phyloP scores from a whole-genome alignment of 2,797 vertebrate species.

The Oreochromis mossambicus region DNA sequence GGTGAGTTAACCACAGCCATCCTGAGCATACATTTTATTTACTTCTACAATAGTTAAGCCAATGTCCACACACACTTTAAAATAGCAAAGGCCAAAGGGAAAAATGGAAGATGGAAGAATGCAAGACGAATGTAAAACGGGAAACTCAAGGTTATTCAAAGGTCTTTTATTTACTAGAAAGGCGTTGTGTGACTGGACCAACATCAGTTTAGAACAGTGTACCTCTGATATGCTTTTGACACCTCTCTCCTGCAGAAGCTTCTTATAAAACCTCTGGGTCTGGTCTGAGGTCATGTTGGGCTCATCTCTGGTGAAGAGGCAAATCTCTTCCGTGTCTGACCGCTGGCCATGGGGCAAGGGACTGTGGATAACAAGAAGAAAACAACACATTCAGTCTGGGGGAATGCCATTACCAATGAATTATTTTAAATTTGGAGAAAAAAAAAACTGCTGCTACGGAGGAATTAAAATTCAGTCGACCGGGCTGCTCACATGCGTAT shows the following conservation, averaged over 20 bases:
- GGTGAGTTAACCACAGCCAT: neutral
- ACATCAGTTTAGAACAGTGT: accelerated
- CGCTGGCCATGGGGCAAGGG: constrained; percentile 83
- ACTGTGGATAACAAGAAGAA: constrained; percentile 53
- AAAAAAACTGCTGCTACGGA: neutral
- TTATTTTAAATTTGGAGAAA: neutral
- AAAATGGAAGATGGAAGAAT: neutral
- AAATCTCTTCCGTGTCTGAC: constrained; percentile 81
- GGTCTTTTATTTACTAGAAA: too few relatives aligned
- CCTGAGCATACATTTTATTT: neutral
- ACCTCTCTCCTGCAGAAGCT: constrained; percentile 78
- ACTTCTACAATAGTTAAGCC: neutral
- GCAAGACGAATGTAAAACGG: too few relatives aligned
- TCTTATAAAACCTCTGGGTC: constrained; percentile 85
- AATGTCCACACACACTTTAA: neutral
- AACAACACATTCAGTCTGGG: neutral
- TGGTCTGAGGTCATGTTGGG: constrained; percentile 86
- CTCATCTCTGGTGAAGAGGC: constrained; percentile 93
- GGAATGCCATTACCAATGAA: neutral
- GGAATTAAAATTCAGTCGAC: neutral
- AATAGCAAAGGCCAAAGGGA: neutral
- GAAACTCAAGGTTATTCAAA: too few relatives aligned
- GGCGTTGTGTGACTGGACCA: neutral
- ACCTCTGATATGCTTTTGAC: constrained; percentile 83
- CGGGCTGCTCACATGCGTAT: constrained; percentile 77